These are phyloP conservation scores for Emberiza fucata DNA, from an alignment of 2,113 vertebrate genomes.

Conservation along the genomic window DNA sequence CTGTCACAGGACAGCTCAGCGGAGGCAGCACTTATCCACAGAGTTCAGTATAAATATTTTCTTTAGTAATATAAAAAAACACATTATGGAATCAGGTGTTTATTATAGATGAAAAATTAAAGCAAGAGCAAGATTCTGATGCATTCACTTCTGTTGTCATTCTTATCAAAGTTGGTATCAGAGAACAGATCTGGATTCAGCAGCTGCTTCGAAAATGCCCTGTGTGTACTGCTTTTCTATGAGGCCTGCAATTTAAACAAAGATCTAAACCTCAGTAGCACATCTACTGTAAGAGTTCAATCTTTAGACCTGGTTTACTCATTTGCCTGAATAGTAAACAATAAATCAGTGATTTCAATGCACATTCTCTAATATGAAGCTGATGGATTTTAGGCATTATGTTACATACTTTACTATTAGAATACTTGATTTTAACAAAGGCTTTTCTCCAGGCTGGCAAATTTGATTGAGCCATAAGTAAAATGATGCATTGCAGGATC, in stretches of 20 bases:
- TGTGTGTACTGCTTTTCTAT: background rate
- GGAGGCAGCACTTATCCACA: background rate
- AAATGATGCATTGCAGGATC: background rate
- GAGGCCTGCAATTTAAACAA: conserved; percentile 2
- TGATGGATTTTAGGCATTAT: background rate
- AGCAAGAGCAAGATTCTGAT: background rate
- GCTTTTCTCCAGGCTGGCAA: background rate
- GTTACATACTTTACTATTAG: background rate
- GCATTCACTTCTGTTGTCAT: background rate
- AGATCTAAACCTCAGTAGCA: background rate
- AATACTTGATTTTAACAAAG: background rate
- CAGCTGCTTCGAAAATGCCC: conserved; percentile 32
- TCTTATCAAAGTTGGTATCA: background rate
- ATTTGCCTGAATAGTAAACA: background rate
- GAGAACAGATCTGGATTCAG: background rate
- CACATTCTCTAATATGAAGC: background rate
- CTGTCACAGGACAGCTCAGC: background rate
- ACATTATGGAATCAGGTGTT: background rate
- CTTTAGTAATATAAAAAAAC: background rate
- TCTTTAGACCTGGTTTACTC: background rate
- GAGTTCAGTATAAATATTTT: background rate
- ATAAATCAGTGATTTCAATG: background rate
- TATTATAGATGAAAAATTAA: background rate
- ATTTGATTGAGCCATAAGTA: background rate
- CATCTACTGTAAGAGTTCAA: background rate